These are phyloP conservation scores for Acridotheres tristis DNA, from an alignment of 2,797 vertebrate genomes.

Conservation along the genomic window DNA sequence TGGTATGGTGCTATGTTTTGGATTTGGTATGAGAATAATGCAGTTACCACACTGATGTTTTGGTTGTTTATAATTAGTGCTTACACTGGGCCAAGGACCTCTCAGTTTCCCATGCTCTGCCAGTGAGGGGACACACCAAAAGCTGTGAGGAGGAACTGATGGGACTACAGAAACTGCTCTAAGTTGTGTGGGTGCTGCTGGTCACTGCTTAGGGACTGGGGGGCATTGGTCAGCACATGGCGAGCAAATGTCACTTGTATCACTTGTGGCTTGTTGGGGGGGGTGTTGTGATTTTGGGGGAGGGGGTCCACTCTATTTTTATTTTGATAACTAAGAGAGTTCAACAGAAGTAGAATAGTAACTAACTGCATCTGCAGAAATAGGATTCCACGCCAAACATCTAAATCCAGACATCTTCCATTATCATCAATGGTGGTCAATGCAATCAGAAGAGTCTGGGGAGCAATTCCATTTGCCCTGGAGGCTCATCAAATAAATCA, in stretches of 20 bases:
- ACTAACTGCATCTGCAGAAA: neutral
- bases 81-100: neutral
- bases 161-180: neutral
- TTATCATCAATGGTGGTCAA: neutral
- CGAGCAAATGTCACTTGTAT: neutral
- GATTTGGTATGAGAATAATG: neutral
- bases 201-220: too few species aligned
- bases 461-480: neutral
- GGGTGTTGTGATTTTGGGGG: too few species aligned
- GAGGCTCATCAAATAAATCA: conserved; percentile 10
- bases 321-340: neutral
- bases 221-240: neutral
- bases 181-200: neutral
- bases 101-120: neutral
- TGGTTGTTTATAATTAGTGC: neutral
- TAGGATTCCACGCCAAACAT: neutral
- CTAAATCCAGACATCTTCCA: neutral
- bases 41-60: neutral
- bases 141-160: neutral
- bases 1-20: neutral
- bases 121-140: neutral
- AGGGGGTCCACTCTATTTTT: neutral
- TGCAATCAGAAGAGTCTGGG: neutral
- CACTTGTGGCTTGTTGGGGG: neutral
- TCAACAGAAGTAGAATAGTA: neutral